A percentile compares a stretch with the other conserved stretches of the same genome.
These are phyloP conservation scores for Megalopta genalis DNA, from an alignment of 1,140 invertebrate genomes.

Conservation along the genomic window DNA sequence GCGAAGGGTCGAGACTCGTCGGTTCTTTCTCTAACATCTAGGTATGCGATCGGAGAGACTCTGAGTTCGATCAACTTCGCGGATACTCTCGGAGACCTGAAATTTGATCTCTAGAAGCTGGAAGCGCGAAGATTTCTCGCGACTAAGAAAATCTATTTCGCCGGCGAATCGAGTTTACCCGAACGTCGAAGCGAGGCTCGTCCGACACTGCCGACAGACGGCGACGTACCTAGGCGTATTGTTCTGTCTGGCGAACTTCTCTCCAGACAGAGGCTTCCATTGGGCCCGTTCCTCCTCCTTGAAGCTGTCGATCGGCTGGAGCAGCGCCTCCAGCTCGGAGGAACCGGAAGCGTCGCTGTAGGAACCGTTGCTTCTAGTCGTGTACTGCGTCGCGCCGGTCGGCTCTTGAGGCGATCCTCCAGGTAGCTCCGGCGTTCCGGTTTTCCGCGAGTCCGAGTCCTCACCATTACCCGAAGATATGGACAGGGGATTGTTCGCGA, in stretches of 20 bases:
- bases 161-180: background rate
- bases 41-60: too few species aligned
- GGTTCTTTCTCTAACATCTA: too few species aligned
- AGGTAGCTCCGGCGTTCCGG: slow-evolving; percentile 65
- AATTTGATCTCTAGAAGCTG: too few species aligned
- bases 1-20: too few species aligned
- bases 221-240: slow-evolving; percentile 74
- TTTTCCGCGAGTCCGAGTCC: slow-evolving; percentile 61
- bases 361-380: slow-evolving; percentile 78
- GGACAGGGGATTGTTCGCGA: slow-evolving; percentile 57
- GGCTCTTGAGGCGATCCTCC: slow-evolving; percentile 62
- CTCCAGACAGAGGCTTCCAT: slow-evolving; percentile 80
- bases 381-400: slow-evolving; percentile 49
- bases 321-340: slow-evolving; percentile 78
- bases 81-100: too few species aligned
- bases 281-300: slow-evolving; percentile 80
- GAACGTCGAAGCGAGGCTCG: background rate
- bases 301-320: slow-evolving; percentile 78
- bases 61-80: too few species aligned
- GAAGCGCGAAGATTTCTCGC: too few species aligned
- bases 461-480: slow-evolving; percentile 67
- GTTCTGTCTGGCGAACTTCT: slow-evolving; percentile 77
- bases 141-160: background rate
- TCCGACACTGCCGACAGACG: background rate
- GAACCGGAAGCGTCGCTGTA: slow-evolving; percentile 77